These are phyloP conservation scores for Rhynchophorus ferrugineus DNA, from an alignment of 1,140 invertebrate species.

Conservation along the genomic window DNA sequence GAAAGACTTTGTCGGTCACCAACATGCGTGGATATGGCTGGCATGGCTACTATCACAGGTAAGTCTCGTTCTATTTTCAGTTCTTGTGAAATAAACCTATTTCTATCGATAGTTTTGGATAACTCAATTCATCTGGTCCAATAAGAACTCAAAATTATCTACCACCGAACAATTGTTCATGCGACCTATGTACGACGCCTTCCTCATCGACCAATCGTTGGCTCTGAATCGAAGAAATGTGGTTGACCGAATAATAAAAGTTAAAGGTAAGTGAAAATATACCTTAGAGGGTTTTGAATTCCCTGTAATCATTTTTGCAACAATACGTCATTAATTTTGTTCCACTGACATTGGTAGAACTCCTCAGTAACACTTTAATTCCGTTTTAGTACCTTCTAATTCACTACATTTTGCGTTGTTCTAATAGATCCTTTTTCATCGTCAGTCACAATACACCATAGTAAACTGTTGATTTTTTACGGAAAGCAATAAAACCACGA, in stretches of 20 bases:
- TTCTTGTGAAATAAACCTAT: background rate
- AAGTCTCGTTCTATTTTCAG: conserved; percentile 37
- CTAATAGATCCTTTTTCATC: too few species aligned
- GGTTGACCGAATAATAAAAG: conserved; percentile 7
- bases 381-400: too few species aligned
- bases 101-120: conserved; percentile 67
- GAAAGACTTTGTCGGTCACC: conserved; percentile 47
- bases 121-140: conserved; percentile 73
- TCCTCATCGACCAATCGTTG: conserved; percentile 81
- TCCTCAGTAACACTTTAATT: too few species aligned
- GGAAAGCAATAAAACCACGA: too few species aligned
- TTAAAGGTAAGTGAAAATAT: conserved; percentile 15
- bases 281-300: too few species aligned
- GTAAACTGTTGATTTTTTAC: too few species aligned
- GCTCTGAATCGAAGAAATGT: conserved; percentile 66
- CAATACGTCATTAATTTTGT: too few species aligned
- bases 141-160: conserved; percentile 69
- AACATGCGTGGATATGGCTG: conserved; percentile 65
- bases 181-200: conserved; percentile 70
- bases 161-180: conserved; percentile 75
- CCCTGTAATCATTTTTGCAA: too few species aligned
- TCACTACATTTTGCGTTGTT: too few species aligned
- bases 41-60: conserved; percentile 60
- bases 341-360: too few species aligned
- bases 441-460: too few species aligned